Evolutionary conservation across 2,797 vertebrate genomes (phyloP).

Genomic region (Gadopsis bispinosus): DNA sequence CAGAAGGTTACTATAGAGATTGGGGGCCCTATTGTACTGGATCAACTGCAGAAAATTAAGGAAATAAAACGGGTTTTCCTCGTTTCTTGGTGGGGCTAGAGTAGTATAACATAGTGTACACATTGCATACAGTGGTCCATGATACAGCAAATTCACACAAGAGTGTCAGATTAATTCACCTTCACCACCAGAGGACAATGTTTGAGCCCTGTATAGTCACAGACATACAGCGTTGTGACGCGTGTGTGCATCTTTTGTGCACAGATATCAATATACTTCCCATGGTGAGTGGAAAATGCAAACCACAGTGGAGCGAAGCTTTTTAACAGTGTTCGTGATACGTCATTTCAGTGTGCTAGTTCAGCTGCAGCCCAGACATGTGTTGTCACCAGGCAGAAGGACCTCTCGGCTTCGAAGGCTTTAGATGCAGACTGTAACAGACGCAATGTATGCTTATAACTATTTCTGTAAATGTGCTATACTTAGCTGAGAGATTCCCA

Average conservation of each 20-base stretch:
- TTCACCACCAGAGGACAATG: neutral
- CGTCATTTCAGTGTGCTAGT: slow-evolving; percentile 2
- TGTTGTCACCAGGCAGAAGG: slow-evolving; percentile 7
- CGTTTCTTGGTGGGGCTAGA: neutral
- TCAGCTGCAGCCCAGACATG: slow-evolving; percentile 32
- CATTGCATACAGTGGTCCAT: too few species aligned
- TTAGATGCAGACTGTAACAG: neutral
- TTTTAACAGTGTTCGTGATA: slow-evolving; percentile 16
- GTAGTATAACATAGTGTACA: neutral
- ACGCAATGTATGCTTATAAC: neutral
- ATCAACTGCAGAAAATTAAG: neutral
- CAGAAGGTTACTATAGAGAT: neutral
- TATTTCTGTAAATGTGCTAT: neutral
- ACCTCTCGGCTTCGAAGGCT: neutral
- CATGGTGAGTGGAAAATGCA: slow-evolving; percentile 14
- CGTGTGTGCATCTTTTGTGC: slow-evolving; percentile 5
- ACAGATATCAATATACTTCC: slow-evolving; percentile 23
- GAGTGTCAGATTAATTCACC: neutral
- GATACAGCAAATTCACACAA: neutral
- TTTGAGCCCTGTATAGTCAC: neutral
- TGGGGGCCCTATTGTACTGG: neutral
- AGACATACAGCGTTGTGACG: neutral
- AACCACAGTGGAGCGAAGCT: slow-evolving; percentile 17
- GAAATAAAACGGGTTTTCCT: too few species aligned
- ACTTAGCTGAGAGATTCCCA: neutral